A percentile compares a stretch with the other conserved stretches of the same genome.
These are phyloP conservation scores for Drosophila fungiperda DNA, from an alignment of 2,888 invertebrate species.

Conservation along the genomic window DNA sequence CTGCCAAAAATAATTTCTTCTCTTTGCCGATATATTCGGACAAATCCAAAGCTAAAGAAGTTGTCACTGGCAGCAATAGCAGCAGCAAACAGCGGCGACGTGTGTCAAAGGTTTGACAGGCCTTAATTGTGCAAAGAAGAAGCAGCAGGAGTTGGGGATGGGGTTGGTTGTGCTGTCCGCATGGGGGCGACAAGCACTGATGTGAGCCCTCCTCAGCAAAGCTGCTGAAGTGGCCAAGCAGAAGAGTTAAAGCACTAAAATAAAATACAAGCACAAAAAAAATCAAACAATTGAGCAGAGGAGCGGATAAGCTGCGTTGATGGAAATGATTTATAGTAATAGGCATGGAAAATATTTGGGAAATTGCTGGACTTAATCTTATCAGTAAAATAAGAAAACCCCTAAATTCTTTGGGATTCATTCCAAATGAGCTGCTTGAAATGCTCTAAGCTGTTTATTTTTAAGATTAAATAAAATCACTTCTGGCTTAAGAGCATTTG, in stretches of 20 bases:
- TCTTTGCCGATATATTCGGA: conserved; percentile 27
- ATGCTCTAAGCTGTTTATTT: conserved; percentile 3
- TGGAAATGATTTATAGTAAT: conserved; percentile 14
- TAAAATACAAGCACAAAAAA: conserved; percentile 7
- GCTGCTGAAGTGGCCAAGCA: conserved; percentile 32
- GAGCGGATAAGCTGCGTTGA: conserved; percentile 16
- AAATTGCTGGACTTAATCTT: conserved; percentile 7
- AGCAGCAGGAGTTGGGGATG: not conserved
- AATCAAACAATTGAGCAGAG: conserved; percentile 17
- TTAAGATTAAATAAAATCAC: not conserved
- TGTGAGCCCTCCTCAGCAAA: conserved; percentile 14
- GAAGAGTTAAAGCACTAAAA: conserved; percentile 31
- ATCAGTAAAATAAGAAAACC: conserved; percentile 9
- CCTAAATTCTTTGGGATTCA: not conserved
- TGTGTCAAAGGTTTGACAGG: conserved; percentile 82
- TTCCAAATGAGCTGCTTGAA: conserved; percentile 2
- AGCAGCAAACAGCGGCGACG: conserved; percentile 41
- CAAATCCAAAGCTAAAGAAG: conserved; percentile 50
- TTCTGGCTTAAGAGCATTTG: not conserved
- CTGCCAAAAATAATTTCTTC: conserved; percentile 60
- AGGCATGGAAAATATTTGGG: not conserved
- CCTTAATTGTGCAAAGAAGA: conserved; percentile 69
- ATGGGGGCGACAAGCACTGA: conserved; percentile 22
- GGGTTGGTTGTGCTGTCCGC: conserved; percentile 7
- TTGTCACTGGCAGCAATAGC: conserved; percentile 45